phyloP scores from a whole-genome alignment of 1,140 invertebrate genomes.

The Hyles vespertilio region DNA sequence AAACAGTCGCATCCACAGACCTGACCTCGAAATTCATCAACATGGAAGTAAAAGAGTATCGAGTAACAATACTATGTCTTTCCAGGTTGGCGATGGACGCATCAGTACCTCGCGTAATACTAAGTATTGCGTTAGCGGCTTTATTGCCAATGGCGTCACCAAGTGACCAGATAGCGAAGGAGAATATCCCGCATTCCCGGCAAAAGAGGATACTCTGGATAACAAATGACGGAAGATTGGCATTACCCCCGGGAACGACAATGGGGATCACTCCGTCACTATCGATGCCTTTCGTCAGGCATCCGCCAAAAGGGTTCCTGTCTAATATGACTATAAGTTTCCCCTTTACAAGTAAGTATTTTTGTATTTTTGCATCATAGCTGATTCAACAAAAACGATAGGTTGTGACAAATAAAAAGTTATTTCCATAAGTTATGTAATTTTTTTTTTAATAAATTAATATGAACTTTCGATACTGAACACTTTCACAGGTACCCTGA shows the following conservation, averaged over 20 bases:
- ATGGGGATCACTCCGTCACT: conserved; percentile 88
- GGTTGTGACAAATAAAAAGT: too few relatives aligned
- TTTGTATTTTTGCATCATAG: too few relatives aligned
- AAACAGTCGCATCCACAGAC: too few relatives aligned
- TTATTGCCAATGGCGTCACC: conserved; percentile 56
- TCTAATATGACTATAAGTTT: conserved; percentile 90
- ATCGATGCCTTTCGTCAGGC: conserved; percentile 87
- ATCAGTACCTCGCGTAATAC: conserved; percentile 51
- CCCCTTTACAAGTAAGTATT: conserved; percentile 88
- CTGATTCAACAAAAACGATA: too few relatives aligned
- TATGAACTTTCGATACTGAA: neutral
- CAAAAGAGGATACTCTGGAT: conserved; percentile 89
- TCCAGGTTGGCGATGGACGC: conserved; percentile 54
- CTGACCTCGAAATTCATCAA: too few relatives aligned
- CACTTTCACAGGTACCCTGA: conserved; percentile 54
- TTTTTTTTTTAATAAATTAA: neutral
- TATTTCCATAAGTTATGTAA: too few relatives aligned
- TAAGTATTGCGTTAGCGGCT: conserved; percentile 62
- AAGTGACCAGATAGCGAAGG: conserved; percentile 43
- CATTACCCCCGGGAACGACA: conserved; percentile 87
- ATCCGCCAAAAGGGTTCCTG: conserved; percentile 89
- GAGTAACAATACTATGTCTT: neutral
- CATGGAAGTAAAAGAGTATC: too few relatives aligned
- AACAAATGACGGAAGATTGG: conserved; percentile 87
- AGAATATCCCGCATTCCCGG: conserved; percentile 79